phyloP scores from a whole-genome alignment of 2,113 vertebrate genomes.

The Otus sunia region DNA sequence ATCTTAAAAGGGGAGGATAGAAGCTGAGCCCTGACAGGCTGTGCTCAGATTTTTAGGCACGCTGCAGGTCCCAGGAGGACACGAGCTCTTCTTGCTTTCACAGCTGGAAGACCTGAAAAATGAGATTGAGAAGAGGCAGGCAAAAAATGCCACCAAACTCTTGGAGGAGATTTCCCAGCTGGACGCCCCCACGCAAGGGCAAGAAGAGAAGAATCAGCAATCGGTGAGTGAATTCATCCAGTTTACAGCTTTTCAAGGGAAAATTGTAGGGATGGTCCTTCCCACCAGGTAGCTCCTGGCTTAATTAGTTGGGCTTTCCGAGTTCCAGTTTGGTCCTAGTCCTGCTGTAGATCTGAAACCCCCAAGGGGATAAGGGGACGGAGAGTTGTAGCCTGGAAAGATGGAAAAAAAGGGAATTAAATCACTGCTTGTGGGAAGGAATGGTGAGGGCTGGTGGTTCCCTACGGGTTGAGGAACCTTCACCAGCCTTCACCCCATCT shows the following conservation, averaged over 20 bases:
- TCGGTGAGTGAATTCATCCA: background rate
- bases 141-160: background rate
- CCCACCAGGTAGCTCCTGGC: background rate
- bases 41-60: background rate
- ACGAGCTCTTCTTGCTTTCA: background rate
- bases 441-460: background rate
- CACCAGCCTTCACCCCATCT: background rate
- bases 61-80: background rate
- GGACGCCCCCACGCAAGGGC: background rate
- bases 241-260: background rate
- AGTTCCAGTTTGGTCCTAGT: accelerated
- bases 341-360: no score
- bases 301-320: background rate
- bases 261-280: background rate
- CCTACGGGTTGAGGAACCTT: accelerated
- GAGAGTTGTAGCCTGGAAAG: background rate
- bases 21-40: background rate
- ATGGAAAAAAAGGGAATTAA: background rate
- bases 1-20: background rate
- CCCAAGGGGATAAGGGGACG: no score
- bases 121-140: slow-evolving; percentile 24
- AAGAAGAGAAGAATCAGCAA: background rate
- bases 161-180: background rate
- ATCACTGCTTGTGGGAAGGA: no score
- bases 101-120: slow-evolving; percentile 35